phyloP scores from a whole-genome alignment of 2,888 invertebrate species.

The Synergus japonicus region DNA sequence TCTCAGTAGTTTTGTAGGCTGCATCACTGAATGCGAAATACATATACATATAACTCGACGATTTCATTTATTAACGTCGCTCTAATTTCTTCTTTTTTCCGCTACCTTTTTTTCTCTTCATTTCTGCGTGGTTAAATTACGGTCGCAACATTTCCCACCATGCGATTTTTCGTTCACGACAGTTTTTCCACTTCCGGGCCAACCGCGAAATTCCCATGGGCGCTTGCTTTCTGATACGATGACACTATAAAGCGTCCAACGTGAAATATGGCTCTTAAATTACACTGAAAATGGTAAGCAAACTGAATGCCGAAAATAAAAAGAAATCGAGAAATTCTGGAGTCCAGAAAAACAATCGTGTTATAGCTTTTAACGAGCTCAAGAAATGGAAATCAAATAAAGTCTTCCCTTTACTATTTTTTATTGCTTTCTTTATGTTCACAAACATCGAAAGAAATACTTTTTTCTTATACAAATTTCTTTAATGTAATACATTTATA shows the following conservation, averaged over 20 bases:
- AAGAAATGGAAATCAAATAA: conserved; percentile 16
- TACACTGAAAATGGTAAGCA: conserved; percentile 43
- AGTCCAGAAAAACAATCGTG: not conserved
- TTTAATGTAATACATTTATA: not conserved
- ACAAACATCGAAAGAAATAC: not conserved
- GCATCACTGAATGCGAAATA: conserved; percentile 1
- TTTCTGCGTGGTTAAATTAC: conserved; percentile 49
- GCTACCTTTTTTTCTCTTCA: conserved; percentile 13
- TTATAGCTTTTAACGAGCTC: conserved; percentile 10
- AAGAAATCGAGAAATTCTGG: conserved; percentile 10
- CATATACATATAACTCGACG: conserved; percentile 38
- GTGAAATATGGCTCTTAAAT: conserved; percentile 51
- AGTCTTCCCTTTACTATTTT: conserved; percentile 31
- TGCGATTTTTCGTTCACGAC: conserved; percentile 43
- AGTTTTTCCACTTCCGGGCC: conserved; percentile 49
- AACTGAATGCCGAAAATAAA: conserved; percentile 47
- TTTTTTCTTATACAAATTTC: not conserved
- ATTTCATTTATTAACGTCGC: conserved; percentile 44
- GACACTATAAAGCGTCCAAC: conserved; percentile 52
- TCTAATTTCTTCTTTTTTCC: not conserved
- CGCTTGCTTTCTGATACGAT: conserved; percentile 44
- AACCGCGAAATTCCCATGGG: conserved; percentile 50
- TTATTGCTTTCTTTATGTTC: conserved; percentile 21
- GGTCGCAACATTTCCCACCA: conserved; percentile 37
- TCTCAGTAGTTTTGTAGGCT: not conserved